A percentile compares a stretch with the other conserved stretches of the same genome.
Evolutionary conservation across 2,797 vertebrate species (phyloP).

Genomic region (Rhodeus uyekii): DNA sequence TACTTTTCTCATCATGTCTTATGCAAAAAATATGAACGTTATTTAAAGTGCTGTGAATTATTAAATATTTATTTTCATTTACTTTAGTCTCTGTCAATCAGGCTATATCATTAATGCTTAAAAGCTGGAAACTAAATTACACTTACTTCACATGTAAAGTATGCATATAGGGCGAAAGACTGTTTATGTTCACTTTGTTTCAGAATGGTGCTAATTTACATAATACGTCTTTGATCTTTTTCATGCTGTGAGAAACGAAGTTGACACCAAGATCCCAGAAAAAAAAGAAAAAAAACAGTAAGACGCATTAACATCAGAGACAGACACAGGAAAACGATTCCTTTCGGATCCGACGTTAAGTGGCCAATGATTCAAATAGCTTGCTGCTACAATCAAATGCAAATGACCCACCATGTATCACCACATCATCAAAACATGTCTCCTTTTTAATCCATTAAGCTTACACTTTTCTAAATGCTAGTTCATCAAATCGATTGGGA

Average conservation of each 20-base stretch:
- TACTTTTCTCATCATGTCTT: background rate
- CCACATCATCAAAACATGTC: background rate
- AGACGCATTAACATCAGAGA: slow-evolving; percentile 2
- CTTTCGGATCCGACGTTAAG: background rate
- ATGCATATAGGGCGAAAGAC: background rate
- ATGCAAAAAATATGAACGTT: background rate
- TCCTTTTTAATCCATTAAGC: background rate
- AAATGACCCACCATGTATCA: background rate
- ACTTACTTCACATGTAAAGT: background rate
- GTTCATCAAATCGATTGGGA: background rate
- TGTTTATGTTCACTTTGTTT: slow-evolving; percentile 19
- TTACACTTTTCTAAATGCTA: background rate
- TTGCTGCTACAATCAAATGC: background rate
- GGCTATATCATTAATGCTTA: slow-evolving; percentile 1
- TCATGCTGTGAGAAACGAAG: slow-evolving; percentile 16
- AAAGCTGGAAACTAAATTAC: background rate
- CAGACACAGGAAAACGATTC: background rate
- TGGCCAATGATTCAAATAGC: background rate
- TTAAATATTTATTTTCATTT: background rate
- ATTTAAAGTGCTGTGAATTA: background rate
- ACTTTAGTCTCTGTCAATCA: background rate
- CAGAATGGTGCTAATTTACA: slow-evolving; percentile 17
- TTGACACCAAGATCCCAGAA: background rate
- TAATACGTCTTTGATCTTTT: slow-evolving; percentile 14
- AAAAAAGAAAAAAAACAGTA: background rate